Conservation (phyloP, 1,140 invertebrate genomes). For the Heliconius eleuchia region DNA sequence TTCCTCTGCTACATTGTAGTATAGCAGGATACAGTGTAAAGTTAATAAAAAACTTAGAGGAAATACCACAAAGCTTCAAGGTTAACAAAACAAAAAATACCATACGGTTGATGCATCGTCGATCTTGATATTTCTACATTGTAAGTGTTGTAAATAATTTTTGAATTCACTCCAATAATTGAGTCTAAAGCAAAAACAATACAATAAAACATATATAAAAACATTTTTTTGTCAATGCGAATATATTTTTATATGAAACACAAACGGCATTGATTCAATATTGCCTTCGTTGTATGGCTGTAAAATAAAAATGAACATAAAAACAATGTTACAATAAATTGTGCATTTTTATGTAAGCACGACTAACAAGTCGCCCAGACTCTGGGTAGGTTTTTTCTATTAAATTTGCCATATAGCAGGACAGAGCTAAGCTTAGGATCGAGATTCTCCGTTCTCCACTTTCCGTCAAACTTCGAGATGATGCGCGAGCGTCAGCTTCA, state of each 20-base stretch:
- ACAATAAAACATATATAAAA: not conserved
- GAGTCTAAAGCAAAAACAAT: not conserved
- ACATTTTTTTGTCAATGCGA: conserved; percentile 20
- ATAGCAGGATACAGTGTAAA: too few species aligned
- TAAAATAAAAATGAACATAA: not conserved
- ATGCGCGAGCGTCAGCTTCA: too few species aligned
- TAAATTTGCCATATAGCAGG: too few species aligned
- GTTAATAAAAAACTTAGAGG: too few species aligned
- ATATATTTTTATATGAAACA: conserved; percentile 20
- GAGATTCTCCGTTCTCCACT: too few species aligned
- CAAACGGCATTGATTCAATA: conserved; percentile 10
- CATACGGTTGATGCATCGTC: not conserved
- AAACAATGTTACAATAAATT: conserved; percentile 9
- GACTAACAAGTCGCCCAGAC: not conserved
- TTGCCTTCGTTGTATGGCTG: not conserved
- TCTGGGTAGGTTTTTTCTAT: not conserved
- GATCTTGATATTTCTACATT: not conserved
- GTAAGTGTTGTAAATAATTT: conserved; percentile 17
- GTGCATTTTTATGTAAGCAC: not conserved
- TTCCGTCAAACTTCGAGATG: too few species aligned
- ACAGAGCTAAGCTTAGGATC: too few species aligned
- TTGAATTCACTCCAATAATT: conserved; percentile 10
- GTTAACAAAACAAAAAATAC: not conserved
- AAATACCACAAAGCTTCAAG: not conserved
- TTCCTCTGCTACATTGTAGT: too few species aligned